A percentile compares a stretch with the other conserved stretches of the same genome.
Conservation (phyloP, 2,888 invertebrate species). For the Nemurella pictetii region DNA sequence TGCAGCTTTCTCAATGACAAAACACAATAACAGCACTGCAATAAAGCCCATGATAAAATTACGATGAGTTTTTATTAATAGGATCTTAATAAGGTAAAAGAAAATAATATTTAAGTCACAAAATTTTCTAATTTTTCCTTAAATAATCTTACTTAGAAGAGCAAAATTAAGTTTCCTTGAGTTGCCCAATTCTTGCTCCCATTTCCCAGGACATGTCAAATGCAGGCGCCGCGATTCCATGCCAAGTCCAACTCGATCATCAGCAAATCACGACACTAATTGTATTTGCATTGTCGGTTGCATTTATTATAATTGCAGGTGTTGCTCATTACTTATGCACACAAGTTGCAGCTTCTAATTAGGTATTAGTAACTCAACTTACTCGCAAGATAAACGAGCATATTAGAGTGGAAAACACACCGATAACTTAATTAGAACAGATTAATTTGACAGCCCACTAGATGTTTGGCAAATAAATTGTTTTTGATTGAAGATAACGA, state of each 20-base stretch:
- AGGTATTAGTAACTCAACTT: not conserved
- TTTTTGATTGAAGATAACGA: conserved; percentile 11
- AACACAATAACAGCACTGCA: not conserved
- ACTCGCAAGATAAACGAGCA: not conserved
- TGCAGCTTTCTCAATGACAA: not conserved
- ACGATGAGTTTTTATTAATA: no score
- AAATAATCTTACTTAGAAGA: no score
- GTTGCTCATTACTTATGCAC: not conserved
- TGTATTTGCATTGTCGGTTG: not conserved
- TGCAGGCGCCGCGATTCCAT: no score
- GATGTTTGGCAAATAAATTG: conserved; percentile 14
- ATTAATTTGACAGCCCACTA: not conserved
- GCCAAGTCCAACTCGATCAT: no score
- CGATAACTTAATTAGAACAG: not conserved
- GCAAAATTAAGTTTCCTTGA: no score
- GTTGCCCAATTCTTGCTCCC: no score
- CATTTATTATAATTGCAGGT: not conserved
- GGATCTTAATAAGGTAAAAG: no score
- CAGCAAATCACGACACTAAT: not conserved
- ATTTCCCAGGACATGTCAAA: no score
- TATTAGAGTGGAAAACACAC: not conserved
- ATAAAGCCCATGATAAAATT: not conserved
- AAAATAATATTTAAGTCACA: no score
- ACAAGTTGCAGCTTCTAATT: not conserved
- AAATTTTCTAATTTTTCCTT: no score